Base-by-base conservation (phyloP, 1,140 invertebrate species). In the Drosophila asahinai region DNA sequence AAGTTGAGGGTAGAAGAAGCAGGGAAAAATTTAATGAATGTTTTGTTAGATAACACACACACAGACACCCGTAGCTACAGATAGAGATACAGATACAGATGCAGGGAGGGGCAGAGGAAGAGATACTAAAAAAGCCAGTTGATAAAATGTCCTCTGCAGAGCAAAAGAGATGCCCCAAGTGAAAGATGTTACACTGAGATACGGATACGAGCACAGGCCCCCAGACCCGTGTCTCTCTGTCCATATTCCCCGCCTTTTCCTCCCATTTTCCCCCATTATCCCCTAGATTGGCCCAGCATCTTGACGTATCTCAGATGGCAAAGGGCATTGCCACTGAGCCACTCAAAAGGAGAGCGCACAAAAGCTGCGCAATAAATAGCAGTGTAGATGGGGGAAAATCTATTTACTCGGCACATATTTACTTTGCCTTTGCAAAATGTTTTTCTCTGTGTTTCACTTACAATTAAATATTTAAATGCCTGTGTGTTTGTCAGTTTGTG, bases 151-250 rank as follows among this genome's bases (percentile, higher is more conserved):
- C 57, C 57, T 59, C 57, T 45, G 63, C 33, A 33, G 47, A 58
- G 58, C 27, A 25, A 62, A 47, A 47, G 72, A 65, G 60, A 57
- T 30, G 55, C 71, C 60, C 58, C 68, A 67, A 87, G 84, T 79
- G 61, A 70, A 82, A 90, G 86, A 89, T 89, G 86, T 89, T 90
- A 89, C 86, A 89, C 81, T 90, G 81, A 89, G 86, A 89, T 89
- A 89, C 9, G 38, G 40, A 81, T 73, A 43, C 33, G 58, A 72
- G 80, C 81, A 79, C 65, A 65, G 55, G 5, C 14, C 14, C 30
- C 52, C 33, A 48, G 12, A 15, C 27, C 30, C 55, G 5, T 25
- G 17, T 33, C 49, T 17, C 59, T 43, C 54, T 25, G 12, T 40
- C 8, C 14, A 27, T 43, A 48, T 42, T 7, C 55, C 15, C 27